Base-by-base conservation (phyloP, 23 tunicate species). In the Trididemnum nubilum region DNA sequence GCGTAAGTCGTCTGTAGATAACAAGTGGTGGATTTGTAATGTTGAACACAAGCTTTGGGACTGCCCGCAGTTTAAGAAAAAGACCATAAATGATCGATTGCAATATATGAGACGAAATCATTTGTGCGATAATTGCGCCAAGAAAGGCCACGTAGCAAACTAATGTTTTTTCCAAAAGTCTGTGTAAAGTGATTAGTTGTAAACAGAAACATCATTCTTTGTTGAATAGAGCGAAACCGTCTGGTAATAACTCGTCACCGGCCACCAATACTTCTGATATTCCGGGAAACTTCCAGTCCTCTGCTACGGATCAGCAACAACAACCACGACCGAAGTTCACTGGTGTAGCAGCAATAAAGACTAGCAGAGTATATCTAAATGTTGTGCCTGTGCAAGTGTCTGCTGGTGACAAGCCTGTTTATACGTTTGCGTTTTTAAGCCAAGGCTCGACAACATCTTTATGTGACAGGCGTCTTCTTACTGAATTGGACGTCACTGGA, bases 401-500 rank as follows among this genome's bases (percentile, higher is more conserved):
- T 25, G 33, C 63, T 21, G 64, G 64, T 2, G 33, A 65, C 29
- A 25, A 21, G 5, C 33, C 36, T 19, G 32, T 37, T 36, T 12
- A 35, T 27, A 80, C 84, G 1, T 80, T 60, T 40, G 75, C 75
- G 33, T 80, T 80, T 40, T 49, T 80, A 61, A 75, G 65, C 37
- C 84, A 80, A 63, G 82, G 71, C 15, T 78, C 50, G 1, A 78
- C 71, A 2, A 60, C 82, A 15, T 58, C 82, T 34, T 59, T 78
- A 24, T 78, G 82, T 36, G 71, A 30, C 25, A 2, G 37, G 3
- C 74, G 74, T 32, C 38, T 67, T 4, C 74, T 67, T 5, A 38
- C 31, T 5, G 2, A 5, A 67, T 24, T 61, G 26, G 67, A 24
- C 26, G n/a, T 61, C 4, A 26, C 28, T 21, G 29, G 26, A 21